These are phyloP conservation scores for Rhabdophis nuchalis DNA, from an alignment of 2,797 vertebrate species.

Conservation along the genomic window DNA sequence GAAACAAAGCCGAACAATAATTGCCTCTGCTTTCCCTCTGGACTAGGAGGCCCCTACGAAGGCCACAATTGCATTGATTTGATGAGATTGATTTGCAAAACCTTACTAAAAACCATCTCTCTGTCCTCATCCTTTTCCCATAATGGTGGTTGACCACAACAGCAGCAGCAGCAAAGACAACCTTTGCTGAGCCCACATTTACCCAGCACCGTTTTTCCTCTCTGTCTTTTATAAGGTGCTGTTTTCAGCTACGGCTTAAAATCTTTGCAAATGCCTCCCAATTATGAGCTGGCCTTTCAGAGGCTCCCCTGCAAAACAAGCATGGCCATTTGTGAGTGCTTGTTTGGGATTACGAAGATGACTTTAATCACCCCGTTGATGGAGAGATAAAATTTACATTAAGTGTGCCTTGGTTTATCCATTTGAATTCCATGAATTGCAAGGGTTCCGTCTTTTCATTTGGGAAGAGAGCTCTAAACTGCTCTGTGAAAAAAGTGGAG, in stretches of 20 bases:
- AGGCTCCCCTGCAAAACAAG: background rate
- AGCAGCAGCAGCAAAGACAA: background rate
- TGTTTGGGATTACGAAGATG: background rate
- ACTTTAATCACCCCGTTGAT: background rate
- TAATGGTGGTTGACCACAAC: background rate
- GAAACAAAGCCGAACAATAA: background rate
- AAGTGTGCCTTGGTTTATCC: background rate
- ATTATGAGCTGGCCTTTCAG: background rate
- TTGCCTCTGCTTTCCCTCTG: background rate
- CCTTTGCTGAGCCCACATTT: conserved; percentile 20
- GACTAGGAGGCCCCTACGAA: background rate
- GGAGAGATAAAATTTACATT: background rate
- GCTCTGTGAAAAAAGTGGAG: background rate
- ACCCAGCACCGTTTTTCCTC: conserved; percentile 9
- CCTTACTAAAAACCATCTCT: background rate
- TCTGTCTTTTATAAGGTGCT: background rate
- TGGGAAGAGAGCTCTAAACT: background rate
- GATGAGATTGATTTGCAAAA: conserved; percentile 10
- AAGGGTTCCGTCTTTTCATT: background rate
- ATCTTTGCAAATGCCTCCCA: background rate
- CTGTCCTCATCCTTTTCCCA: background rate
- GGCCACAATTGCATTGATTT: background rate
- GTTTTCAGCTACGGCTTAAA: background rate
- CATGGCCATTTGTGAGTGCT: background rate
- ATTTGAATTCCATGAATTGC: background rate